Percentiles rank a stretch among this genome's conserved stretches.
phyloP scores from a whole-genome alignment of 2,888 invertebrate genomes.

The Alentia gelatinosa region DNA sequence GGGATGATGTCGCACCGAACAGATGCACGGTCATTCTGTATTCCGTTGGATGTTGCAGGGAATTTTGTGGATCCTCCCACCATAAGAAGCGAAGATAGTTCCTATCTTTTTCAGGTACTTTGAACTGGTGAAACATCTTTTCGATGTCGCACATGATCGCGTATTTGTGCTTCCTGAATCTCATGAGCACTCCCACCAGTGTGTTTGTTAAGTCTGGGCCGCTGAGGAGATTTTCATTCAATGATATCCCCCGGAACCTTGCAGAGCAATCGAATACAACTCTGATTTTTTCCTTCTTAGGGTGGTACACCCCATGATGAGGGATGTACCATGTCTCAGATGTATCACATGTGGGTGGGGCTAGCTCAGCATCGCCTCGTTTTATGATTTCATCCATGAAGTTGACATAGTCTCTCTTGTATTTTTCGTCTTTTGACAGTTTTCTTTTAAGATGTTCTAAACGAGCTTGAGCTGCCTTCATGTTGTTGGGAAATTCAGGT shows the following conservation, averaged over 20 bases:
- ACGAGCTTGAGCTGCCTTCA: slow-evolving; percentile 4
- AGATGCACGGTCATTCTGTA: slow-evolving; percentile 60
- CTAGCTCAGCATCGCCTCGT: slow-evolving; percentile 54
- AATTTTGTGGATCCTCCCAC: slow-evolving; percentile 53
- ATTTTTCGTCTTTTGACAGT: not conserved
- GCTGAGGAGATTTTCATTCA: slow-evolving; percentile 57
- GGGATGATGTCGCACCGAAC: slow-evolving; percentile 56
- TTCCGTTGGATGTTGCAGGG: not conserved
- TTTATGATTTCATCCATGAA: slow-evolving; percentile 53
- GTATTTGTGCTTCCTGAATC: slow-evolving; percentile 53
- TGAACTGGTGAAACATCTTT: slow-evolving; percentile 59
- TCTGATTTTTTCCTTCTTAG: slow-evolving; percentile 58
- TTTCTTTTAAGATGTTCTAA: slow-evolving; percentile 22
- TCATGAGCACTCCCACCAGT: slow-evolving; percentile 56
- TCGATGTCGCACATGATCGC: slow-evolving; percentile 59
- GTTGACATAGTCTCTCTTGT: slow-evolving; percentile 17
- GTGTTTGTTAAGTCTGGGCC: slow-evolving; percentile 61
- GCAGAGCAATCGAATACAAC: slow-evolving; percentile 61
- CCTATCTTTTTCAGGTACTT: slow-evolving; percentile 51
- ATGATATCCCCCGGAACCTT: slow-evolving; percentile 35
- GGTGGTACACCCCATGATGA: slow-evolving; percentile 61
- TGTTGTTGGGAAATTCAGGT: slow-evolving; percentile 54
- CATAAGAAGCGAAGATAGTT: slow-evolving; percentile 59
- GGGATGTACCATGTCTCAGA: slow-evolving; percentile 57
- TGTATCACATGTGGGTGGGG: not conserved